phyloP scores from a whole-genome alignment of 2,113 vertebrate genomes.

The Sinocyclocheilus rhinocerous region DNA sequence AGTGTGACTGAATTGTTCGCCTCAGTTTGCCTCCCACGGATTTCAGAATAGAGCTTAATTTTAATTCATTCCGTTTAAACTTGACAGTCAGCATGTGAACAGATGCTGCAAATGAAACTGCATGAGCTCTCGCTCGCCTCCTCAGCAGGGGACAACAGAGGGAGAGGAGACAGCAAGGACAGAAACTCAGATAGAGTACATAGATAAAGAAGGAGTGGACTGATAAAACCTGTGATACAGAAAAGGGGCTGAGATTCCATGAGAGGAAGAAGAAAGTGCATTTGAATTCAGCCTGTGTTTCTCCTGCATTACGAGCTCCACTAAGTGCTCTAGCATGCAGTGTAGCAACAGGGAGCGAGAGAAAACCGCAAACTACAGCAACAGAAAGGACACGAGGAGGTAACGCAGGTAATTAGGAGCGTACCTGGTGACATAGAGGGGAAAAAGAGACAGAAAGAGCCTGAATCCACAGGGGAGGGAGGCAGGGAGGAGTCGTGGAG shows the following conservation, averaged over 20 bases:
- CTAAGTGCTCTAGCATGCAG: constrained; percentile 66
- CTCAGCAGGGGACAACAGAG: constrained; percentile 43
- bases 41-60: constrained; percentile 44
- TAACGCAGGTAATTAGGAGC: constrained; percentile 67
- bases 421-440: background rate
- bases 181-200: constrained; percentile 43
- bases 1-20: background rate
- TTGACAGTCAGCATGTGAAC: constrained; percentile 39
- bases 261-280: constrained; percentile 60
- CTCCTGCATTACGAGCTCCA: constrained; percentile 63
- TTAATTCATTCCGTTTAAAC: constrained; percentile 48
- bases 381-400: constrained; percentile 62
- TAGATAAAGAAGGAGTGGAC: constrained; percentile 40
- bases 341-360: constrained; percentile 60
- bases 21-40: background rate
- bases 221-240: constrained; percentile 8
- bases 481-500: constrained; percentile 15
- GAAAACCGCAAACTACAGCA: constrained; percentile 34
- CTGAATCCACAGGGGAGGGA: background rate
- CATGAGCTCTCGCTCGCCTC: constrained; percentile 31
- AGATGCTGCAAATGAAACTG: constrained; percentile 43
- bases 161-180: constrained; percentile 41
- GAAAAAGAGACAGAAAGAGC: background rate
- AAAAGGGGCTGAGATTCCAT: constrained; percentile 22
- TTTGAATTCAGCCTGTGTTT: constrained; percentile 77